phyloP scores from a whole-genome alignment of 2,888 invertebrate genomes.

The Marasmarcha lunaedactyla region DNA sequence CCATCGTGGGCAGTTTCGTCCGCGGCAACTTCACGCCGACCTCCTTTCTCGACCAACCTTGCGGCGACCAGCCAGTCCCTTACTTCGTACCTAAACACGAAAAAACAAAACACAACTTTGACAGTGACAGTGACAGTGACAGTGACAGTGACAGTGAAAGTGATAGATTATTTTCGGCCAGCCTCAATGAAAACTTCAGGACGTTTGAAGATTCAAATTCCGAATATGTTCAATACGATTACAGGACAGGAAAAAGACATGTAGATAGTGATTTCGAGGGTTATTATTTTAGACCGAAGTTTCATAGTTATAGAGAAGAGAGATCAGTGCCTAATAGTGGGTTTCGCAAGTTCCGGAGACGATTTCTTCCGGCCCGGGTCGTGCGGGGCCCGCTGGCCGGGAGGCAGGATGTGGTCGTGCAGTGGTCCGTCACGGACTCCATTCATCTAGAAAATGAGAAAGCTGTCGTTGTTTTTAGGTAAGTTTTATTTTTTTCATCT shows the following conservation, averaged over 20 bases:
- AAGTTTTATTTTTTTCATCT: slow-evolving; percentile 26
- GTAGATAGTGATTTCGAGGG: slow-evolving; percentile 17
- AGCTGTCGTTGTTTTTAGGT: slow-evolving; percentile 63
- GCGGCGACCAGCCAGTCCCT: slow-evolving; percentile 36
- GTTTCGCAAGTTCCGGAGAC: slow-evolving; percentile 28
- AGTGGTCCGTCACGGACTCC: slow-evolving; percentile 48
- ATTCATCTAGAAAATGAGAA: slow-evolving; percentile 41
- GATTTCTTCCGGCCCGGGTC: slow-evolving; percentile 40
- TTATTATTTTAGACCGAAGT: slow-evolving; percentile 49
- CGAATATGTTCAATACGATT: slow-evolving; percentile 1
- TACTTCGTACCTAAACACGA: slow-evolving; percentile 43
- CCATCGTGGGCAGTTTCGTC: slow-evolving; percentile 42
- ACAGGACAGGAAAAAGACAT: neutral
- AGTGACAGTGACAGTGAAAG: slow-evolving; percentile 8
- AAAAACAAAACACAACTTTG: neutral
- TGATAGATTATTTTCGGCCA: slow-evolving; percentile 4
- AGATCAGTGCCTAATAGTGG: slow-evolving; percentile 31
- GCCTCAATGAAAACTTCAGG: neutral
- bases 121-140: neutral
- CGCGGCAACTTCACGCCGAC: slow-evolving; percentile 59
- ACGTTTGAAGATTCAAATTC: slow-evolving; percentile 2
- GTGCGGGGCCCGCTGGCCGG: slow-evolving; percentile 43
- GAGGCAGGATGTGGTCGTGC: slow-evolving; percentile 34
- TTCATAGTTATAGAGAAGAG: slow-evolving; percentile 29
- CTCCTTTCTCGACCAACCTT: slow-evolving; percentile 38